Base-by-base conservation (phyloP, 2,888 invertebrate genomes). In the Athalia cordata region DNA sequence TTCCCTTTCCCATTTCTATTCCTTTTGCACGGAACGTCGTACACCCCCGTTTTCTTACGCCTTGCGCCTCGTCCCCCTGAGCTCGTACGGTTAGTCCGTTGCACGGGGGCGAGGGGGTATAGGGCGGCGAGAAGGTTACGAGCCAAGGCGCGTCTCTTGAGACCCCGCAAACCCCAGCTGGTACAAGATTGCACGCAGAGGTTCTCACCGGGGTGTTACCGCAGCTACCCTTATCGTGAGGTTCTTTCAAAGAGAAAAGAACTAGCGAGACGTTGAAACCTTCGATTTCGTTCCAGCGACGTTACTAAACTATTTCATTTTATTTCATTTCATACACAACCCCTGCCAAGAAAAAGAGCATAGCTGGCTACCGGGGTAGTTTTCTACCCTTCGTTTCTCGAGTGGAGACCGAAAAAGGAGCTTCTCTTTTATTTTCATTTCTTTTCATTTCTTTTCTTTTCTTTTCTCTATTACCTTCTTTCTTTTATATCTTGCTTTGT, bases 131-230 rank as follows among this genome's bases (percentile, higher is more conserved):
- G 84, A 82, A 86, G 86, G 87, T 86, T 88, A 87, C 88, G 86
- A 86, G 84, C 75, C 55, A 49, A 74, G 75, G 55, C 74, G 85
- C 86, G 84, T 86, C 85, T 87, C 83, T 83, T 83, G 83, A 87
- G 86, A 87, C 86, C 86, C 86, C 87, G 84, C 86, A 87, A 88
- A 87, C 87, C 86, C 88, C 88, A 87, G 87, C 87, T 86, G 86
- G 86, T 88, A 89, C 89, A 88, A 87, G 89, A 89, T 89, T 89
- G 89, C 86, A 86, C 84, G 82, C 88, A 89, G 89, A 82, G 89
- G 84, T 85, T 88, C 89, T 86, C 89, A 88, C 75, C 68, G 76
- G 77, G 66, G 65, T 13, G 11, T 61, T 75, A 62, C 29, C 29
- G 29, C 29, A 29, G 29, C 29, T 29, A 29, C 29, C 29, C 75